A percentile compares a stretch with the other conserved stretches of the same genome.
These are phyloP conservation scores for Toxotes chatareus DNA, from an alignment of 2,113 vertebrate species.

Conservation along the genomic window DNA sequence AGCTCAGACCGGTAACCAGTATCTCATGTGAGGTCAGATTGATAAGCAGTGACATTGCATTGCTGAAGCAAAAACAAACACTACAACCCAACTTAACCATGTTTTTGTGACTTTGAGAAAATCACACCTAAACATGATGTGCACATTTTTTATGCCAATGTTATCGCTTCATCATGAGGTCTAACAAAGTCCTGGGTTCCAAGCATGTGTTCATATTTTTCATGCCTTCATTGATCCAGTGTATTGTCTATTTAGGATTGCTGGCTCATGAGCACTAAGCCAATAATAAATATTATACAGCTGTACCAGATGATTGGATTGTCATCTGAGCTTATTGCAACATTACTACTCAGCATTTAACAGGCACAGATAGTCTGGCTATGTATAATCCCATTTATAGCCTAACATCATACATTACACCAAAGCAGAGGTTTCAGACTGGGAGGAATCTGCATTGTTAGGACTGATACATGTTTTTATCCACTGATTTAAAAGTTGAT, in stretches of 20 bases:
- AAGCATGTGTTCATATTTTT: background rate
- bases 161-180: background rate
- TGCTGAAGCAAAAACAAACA: too few relatives aligned
- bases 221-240: too few relatives aligned
- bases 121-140: background rate
- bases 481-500: constrained; percentile 21
- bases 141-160: background rate
- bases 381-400: constrained; percentile 15
- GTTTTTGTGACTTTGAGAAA: too few relatives aligned
- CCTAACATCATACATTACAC: too few relatives aligned
- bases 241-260: constrained; percentile 3
- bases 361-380: too few relatives aligned
- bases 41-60: too few relatives aligned
- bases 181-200: background rate
- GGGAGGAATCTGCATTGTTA: constrained; percentile 14
- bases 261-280: constrained; percentile 6
- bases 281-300: constrained; percentile 10
- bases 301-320: constrained; percentile 44
- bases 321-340: constrained; percentile 5
- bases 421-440: constrained; percentile 1
- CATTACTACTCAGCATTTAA: background rate
- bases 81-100: too few relatives aligned
- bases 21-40: too few relatives aligned
- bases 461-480: constrained; percentile 4
- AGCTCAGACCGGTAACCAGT: too few relatives aligned